Base-by-base conservation (phyloP, 2,113 vertebrate genomes). In the Petrocephalus zakoni region DNA sequence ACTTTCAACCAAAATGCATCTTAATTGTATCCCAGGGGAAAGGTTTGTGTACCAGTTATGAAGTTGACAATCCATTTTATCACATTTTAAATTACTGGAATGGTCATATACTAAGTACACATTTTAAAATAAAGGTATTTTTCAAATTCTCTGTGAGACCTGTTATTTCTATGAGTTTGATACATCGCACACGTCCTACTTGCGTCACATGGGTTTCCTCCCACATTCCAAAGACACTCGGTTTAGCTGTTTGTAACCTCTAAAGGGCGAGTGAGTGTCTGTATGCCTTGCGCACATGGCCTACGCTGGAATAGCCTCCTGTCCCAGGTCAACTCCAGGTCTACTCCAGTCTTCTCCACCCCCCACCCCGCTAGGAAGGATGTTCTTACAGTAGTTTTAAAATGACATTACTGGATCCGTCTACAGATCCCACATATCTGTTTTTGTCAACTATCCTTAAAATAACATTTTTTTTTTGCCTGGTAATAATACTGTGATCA, bases 71-170 rank as follows among this genome's bases (percentile, higher is more conserved):
- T 64, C 86, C 37, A 21, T 52, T 29, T 55, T 78, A 72, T 87
- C 75, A 72, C 85, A 21, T 87, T 86, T 29, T 87, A 89, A 86
- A 87, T 51, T 75, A 37, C 47, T 86, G 51, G 52, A 86, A 81
- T 87, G 84, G 34, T 86, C 51, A 61, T 72, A 78, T 52, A 22
- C 61, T 47, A 37, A 86, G 29, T 85, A 85, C 84, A 81, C 19
- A 52, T 78, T 88, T 91, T 56, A 61, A 91, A 89, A 89, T 89
- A 82, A 88, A 93, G 92, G 85, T 88, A 91, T 93, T 93, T 92
- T 91, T 90, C 91, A 92, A 85, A 37, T 68, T 21, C 88, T 89
- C 19, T 90, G 85, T 64, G 72, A 52, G 34, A 84, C 19, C 86
- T 72, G 85, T 84, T 37, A 0, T 85, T 2, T 85, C 86, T 86